Percentiles rank a stretch among this genome's conserved stretches.
Conservation (phyloP, 2,113 vertebrate genomes). For the Labrus mixtus region DNA sequence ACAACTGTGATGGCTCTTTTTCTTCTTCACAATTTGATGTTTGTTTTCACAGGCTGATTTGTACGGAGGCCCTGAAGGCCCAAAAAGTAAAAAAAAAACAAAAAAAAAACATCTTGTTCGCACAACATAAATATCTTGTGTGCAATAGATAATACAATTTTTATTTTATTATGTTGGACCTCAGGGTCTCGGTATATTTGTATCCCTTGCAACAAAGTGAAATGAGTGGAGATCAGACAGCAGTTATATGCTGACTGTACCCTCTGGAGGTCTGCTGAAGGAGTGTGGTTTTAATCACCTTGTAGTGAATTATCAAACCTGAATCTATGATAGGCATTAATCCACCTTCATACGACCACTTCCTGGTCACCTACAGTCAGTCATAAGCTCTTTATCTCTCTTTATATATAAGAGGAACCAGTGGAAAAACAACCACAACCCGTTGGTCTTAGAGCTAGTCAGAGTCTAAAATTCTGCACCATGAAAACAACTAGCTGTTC, state of each 20-base stretch:
- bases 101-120: no score
- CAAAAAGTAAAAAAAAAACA: no score
- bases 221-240: neutral
- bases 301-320: neutral
- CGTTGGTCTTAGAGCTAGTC: neutral
- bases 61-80: no score
- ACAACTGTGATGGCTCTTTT: no score
- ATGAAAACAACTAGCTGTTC: neutral
- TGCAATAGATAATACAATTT: no score
- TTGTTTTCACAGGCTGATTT: no score
- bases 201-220: no score
- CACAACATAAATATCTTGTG: no score
- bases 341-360: neutral
- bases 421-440: neutral
- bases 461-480: neutral
- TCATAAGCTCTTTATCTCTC: neutral
- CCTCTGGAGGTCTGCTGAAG: constrained; percentile 6
- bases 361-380: neutral
- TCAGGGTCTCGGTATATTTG: neutral
- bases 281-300: neutral
- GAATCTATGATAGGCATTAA: neutral
- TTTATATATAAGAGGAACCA: neutral
- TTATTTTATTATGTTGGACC: no score
- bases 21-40: no score
- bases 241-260: constrained; percentile 7